Base-by-base conservation (phyloP, 2,797 vertebrate species). In the Silurus lanzhouensis region DNA sequence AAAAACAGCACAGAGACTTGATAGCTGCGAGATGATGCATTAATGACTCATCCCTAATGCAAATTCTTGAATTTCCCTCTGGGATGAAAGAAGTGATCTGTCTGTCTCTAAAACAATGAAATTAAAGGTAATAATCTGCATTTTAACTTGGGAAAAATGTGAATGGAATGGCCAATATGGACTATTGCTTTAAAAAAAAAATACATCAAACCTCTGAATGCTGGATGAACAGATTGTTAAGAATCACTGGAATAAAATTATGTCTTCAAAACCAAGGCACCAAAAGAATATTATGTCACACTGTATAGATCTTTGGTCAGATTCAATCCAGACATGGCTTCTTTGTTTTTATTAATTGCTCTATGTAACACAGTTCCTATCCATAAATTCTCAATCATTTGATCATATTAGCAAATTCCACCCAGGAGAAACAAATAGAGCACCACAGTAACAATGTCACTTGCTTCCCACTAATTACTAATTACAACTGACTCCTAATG, bases 331-430 rank as follows among this genome's bases (percentile, higher is more conserved):
- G 27, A 44, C 27, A 70, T 38, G 38, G 38, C 38, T 38, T 38
- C 38, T 38, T 38, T 38, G 17, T 64, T 64, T 64, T 66, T 27
- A 27, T 66, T 4, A 70, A 70, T 44, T 70, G 17, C 70, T 46
- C 44, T 25, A 22, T 25, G 13, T 25, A 27, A 55, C 48, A 3
- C 15, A 57, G 31, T 61, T 27, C 44, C 64, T 6, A 70, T 22
- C 55, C n/a, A 84, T 75, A 80, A 82, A 48, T 38, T 66, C 46
- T 58, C 63, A 48, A 82, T 75, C 27, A 58, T 38, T 78, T 55
- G 13, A 52, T 52, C 78, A 67, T 48, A 82, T 68, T 67, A 86
- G 64, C 76, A 87, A 74, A 55, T 70, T 70, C 22, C 25, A 74
- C 22, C 1, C 20, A 83, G 76, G 22, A 60, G 60, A 82, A 79